Evolutionary conservation across 2,888 invertebrate genomes (phyloP), one percentile per base, ranked within the genome.

Genomic region (Mantis religiosa): DNA sequence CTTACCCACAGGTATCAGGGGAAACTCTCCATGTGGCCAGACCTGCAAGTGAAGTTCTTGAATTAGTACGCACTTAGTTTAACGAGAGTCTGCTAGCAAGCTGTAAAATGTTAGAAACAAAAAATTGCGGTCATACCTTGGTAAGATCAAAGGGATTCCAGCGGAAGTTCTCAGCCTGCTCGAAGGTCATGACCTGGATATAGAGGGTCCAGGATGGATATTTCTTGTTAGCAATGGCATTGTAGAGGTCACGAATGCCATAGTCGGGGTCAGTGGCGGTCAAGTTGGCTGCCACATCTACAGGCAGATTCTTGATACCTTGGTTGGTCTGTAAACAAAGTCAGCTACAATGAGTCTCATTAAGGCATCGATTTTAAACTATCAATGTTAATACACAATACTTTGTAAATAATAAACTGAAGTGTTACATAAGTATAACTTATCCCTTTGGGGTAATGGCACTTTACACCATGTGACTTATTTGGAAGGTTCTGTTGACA

Each of bases 71-170:
- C 12, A 41, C 9, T 12, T 9, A 41, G 41, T 12, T 1, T 41
- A 41, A 41, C 3, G 12, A 34, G 7, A 7, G 30, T 3, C 30
- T 2, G 8, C 8, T 34, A 34, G 4, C n/a, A n/a, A n/a, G n/a
- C n/a, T n/a, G n/a, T n/a, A n/a, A n/a, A n/a, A n/a, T n/a, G n/a
- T n/a, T n/a, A n/a, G 41, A 41, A 41, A 12, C 1, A 41, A 12
- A 41, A 41, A 1, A 20, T 71, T 54, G 15, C 15, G 15, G 3
- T 71, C 25, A 71, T 71, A 95, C 95, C 94, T 99, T 99, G 1
- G 98, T 99, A 90, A 98, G 92, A 93, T 99, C 99, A 93, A 99
- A 99, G 82, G 98, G 98, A 94, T 99, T 98, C 93, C 96, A 98
- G 91, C 95, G 95, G 92, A 94, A 95, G 82, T 94, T 95, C 91